Evolutionary conservation across 2,113 vertebrate species (phyloP).

Genomic region (Aptenodytes forsteri): DNA sequence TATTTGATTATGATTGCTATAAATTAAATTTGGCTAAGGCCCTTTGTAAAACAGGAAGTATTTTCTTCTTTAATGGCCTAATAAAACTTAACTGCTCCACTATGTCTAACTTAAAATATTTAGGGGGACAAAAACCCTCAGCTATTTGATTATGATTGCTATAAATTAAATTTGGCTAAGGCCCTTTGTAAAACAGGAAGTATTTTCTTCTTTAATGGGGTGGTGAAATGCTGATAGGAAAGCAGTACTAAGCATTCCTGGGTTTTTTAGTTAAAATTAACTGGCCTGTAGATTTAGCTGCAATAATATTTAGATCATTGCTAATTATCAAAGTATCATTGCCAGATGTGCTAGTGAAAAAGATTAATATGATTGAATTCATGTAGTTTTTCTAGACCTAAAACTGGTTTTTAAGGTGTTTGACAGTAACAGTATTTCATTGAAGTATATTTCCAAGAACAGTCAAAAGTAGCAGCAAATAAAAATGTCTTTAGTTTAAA

Average conservation of each 20-base stretch:
- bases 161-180: not conserved
- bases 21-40: not conserved
- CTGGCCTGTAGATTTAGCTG: not conserved
- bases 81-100: constrained; percentile 1
- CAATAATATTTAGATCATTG: not conserved
- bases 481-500: constrained; percentile 16
- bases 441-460: not conserved
- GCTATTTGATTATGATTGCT: not conserved
- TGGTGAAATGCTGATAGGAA: not conserved
- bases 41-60: not conserved
- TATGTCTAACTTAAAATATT: not conserved
- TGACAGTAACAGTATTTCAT: not conserved
- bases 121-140: not conserved
- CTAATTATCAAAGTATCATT: not conserved
- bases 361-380: not conserved
- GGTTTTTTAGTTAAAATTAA: not conserved
- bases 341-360: not conserved
- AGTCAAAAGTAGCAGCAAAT: constrained; percentile 29
- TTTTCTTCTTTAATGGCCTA: constrained; percentile 1
- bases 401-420: not conserved
- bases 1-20: not conserved
- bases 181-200: not conserved
- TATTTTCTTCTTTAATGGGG: not conserved
- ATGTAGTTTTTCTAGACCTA: not conserved
- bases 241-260: not conserved